Percentiles rank a stretch among this genome's conserved stretches.
phyloP scores from a whole-genome alignment of 2,113 vertebrate species.

The human (Homo sapiens) region DNA sequence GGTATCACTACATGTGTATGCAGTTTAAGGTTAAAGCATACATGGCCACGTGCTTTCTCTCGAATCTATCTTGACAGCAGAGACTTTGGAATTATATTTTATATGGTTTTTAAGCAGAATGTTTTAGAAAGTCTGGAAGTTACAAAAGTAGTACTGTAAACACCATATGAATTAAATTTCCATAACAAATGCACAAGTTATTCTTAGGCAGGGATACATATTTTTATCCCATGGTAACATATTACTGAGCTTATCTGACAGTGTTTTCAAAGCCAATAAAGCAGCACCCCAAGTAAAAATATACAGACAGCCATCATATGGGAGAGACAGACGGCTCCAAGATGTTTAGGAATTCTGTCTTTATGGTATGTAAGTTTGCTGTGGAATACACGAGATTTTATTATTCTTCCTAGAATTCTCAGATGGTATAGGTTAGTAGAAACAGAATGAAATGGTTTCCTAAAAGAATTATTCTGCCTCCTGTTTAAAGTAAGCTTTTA shows the following conservation, averaged over 20 bases:
- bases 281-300: slow-evolving; percentile 49
- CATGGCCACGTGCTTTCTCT: background rate
- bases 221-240: background rate
- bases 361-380: background rate
- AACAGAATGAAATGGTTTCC: slow-evolving; percentile 23
- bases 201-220: background rate
- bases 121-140: slow-evolving; percentile 66
- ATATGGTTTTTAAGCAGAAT: slow-evolving; percentile 61
- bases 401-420: background rate
- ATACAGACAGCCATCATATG: background rate
- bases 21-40: background rate
- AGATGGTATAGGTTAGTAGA: background rate
- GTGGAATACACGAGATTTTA: background rate
- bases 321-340: background rate
- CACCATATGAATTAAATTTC: slow-evolving; percentile 57
- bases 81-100: slow-evolving; percentile 46
- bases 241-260: slow-evolving; percentile 35
- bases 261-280: slow-evolving; percentile 65
- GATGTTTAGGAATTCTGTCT: slow-evolving; percentile 7
- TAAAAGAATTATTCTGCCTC: slow-evolving; percentile 34
- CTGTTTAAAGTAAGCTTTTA: slow-evolving; percentile 42
- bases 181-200: slow-evolving; percentile 6
- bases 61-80: background rate
- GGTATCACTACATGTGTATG: background rate
- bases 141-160: slow-evolving; percentile 78